Conservation (phyloP, 2,888 invertebrate species). For the Pasiphila rectangulata region DNA sequence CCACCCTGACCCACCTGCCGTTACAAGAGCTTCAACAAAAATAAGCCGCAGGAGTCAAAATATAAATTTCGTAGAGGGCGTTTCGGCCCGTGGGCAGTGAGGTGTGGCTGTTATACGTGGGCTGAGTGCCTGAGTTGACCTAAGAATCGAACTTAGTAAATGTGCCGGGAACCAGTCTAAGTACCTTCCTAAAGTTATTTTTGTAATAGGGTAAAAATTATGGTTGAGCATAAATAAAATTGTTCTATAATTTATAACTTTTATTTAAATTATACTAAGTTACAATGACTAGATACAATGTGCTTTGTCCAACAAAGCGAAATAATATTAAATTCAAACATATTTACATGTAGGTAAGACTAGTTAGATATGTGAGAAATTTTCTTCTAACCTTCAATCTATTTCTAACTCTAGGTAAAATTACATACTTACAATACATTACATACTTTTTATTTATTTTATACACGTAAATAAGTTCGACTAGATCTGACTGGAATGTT, state of each 20-base stretch:
- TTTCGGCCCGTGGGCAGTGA: too few species aligned
- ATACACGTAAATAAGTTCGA: conserved; percentile 8
- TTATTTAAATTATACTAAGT: conserved; percentile 12
- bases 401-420: not conserved
- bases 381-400: not conserved
- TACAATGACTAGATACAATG: conserved; percentile 18
- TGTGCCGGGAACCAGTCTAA: too few species aligned
- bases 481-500: conserved; percentile 24
- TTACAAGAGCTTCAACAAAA: too few species aligned
- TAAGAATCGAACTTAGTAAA: too few species aligned
- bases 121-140: too few species aligned
- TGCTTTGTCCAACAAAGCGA: conserved; percentile 21
- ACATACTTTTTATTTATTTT: conserved; percentile 9
- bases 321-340: conserved; percentile 35
- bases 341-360: conserved; percentile 34
- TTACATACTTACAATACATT: conserved; percentile 4
- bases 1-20: too few species aligned
- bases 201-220: too few species aligned
- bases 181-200: too few species aligned
- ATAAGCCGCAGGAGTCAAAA: too few species aligned
- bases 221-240: too few species aligned
- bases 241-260: conserved; percentile 3
- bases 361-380: conserved; percentile 15
- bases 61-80: too few species aligned
- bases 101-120: too few species aligned